Conservation (phyloP, 2,888 invertebrate genomes). For the Diogma glabrata region DNA sequence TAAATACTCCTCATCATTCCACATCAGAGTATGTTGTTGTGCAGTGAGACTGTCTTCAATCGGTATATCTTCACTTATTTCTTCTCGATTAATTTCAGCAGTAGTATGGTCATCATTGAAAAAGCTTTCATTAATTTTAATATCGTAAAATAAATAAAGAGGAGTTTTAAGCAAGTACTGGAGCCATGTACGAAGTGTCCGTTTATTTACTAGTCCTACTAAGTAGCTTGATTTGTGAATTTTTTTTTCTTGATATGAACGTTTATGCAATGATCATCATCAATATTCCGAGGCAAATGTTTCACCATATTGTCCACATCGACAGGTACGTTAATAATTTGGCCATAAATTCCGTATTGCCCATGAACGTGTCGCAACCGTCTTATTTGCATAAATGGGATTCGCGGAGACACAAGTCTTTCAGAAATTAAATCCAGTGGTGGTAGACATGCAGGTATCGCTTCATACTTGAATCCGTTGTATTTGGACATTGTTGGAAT, state of each 20-base stretch:
- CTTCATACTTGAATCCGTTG: no score
- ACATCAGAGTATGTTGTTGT: constrained; percentile 20
- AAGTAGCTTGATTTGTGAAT: constrained; percentile 26
- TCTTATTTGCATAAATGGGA: neutral
- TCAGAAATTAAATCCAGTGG: neutral
- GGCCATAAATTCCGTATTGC: no score
- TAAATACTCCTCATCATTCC: constrained; percentile 19
- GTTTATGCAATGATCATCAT: constrained; percentile 28
- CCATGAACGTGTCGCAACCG: neutral
- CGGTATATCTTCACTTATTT: constrained; percentile 9
- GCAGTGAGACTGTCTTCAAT: constrained; percentile 20
- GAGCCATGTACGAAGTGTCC: no score
- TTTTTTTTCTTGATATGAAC: constrained; percentile 26
- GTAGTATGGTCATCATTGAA: neutral
- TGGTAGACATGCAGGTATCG: constrained; percentile 18
- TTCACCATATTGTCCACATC: no score
- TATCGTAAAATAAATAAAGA: constrained; percentile 2
- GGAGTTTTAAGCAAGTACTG: no score
- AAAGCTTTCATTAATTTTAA: neutral
- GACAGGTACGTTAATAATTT: constrained; percentile 34
- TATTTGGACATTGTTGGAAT: no score
- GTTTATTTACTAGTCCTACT: constrained; percentile 10
- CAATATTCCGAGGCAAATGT: constrained; percentile 25
- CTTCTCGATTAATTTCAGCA: neutral
- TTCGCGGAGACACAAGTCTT: no score